phyloP scores from a whole-genome alignment of 2,888 invertebrate species.

The Microplitis manilae region DNA sequence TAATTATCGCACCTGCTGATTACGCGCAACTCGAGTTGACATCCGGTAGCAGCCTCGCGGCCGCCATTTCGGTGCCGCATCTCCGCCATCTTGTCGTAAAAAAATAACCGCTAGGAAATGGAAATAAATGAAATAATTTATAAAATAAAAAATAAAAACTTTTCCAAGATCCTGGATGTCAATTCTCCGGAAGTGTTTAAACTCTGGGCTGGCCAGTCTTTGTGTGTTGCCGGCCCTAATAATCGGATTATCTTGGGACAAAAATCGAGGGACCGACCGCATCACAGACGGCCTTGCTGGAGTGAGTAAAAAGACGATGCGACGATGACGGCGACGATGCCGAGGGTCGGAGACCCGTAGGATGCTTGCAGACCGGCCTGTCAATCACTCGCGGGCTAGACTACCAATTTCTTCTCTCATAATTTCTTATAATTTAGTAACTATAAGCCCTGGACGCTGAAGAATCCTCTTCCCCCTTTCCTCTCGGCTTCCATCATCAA shows the following conservation, averaged over 20 bases:
- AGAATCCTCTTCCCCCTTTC: constrained; percentile 32
- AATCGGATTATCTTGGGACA: constrained; percentile 43
- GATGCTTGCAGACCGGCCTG: constrained; percentile 62
- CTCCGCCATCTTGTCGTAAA: not conserved
- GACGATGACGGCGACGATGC: constrained; percentile 44
- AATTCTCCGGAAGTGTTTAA: constrained; percentile 15
- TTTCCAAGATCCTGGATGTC: not conserved
- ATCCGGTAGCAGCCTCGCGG: no score
- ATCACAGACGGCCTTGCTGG: no score
- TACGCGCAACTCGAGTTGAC: no score
- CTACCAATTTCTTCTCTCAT: constrained; percentile 70
- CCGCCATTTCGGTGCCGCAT: no score
- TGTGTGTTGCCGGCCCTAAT: constrained; percentile 15
- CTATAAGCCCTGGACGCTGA: constrained; percentile 46
- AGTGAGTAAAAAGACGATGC: not conserved
- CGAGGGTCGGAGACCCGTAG: constrained; percentile 42
- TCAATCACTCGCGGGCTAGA: constrained; percentile 71
- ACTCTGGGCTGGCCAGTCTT: not conserved
- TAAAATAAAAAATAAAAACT: not conserved
- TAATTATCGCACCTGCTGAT: no score
- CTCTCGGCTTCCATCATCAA: constrained; percentile 44
- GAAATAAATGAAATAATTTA: not conserved
- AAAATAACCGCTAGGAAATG: not conserved
- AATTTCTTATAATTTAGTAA: constrained; percentile 71
- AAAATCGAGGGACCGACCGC: constrained; percentile 36